Evolutionary conservation across 2,113 vertebrate genomes (phyloP).

Genomic region (Sapayoa aenigma): DNA sequence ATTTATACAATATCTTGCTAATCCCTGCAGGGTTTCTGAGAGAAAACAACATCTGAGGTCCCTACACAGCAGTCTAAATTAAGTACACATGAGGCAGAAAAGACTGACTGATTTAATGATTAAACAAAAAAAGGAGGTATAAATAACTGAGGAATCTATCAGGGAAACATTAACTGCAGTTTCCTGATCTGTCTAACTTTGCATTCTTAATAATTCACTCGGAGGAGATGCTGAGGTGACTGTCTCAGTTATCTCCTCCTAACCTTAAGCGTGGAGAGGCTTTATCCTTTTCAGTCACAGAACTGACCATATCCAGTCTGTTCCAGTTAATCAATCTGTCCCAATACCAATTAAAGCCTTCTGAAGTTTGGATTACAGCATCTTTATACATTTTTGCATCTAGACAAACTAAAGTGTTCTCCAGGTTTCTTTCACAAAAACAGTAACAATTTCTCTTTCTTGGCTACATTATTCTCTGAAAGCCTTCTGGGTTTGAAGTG

Average conservation of each 20-base stretch:
- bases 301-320: neutral
- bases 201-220: conserved; percentile 24
- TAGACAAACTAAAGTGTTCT: neutral
- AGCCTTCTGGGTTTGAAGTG: neutral
- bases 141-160: neutral
- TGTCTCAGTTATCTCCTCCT: neutral
- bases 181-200: neutral
- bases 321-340: neutral
- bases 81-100: neutral
- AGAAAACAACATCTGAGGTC: neutral
- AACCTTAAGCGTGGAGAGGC: neutral
- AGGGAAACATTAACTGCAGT: conserved; percentile 37
- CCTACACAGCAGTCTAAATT: neutral
- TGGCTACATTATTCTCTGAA: neutral
- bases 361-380: neutral
- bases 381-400: neutral
- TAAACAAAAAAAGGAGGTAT: conserved; percentile 18
- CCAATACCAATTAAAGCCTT: neutral
- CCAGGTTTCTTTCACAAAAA: neutral
- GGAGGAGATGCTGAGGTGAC: neutral
- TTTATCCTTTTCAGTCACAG: neutral
- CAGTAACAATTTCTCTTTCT: neutral
- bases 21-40: neutral
- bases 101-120: conserved; percentile 20
- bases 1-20: neutral